Evolutionary conservation across 2,888 invertebrate genomes (phyloP), one percentile per base, ranked within the genome.

Genomic region (Meta bourneti): DNA sequence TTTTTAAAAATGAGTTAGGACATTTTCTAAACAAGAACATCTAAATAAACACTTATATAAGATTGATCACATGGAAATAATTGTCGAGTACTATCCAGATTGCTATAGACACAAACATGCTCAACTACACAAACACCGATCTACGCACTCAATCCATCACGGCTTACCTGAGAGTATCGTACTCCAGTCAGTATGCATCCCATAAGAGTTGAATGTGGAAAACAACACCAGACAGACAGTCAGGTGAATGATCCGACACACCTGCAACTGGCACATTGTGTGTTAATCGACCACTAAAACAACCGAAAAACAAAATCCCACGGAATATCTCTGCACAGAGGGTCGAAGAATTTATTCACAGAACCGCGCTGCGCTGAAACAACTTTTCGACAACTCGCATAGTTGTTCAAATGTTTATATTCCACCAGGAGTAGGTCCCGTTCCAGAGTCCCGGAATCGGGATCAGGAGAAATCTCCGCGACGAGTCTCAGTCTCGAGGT

Each of bases 111-210:
- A 34, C 34, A 34, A 34, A 34, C 34, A 34, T 34, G 34, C 34
- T 34, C 34, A 34, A 34, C 4, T 34, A 34, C 34, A 34, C 34
- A 34, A n/a, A 34, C 34, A 34, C 34, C 34, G 4, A 34, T 34
- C 34, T 34, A 34, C 34, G 34, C 34, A 34, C 34, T 34, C 34
- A 34, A 34, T 34, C 34, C 34, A 4, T 34, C 4, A 34, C 6
- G 9, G 16, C 87, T 91, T 79, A 91, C 91, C 91, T 91, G 91
- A 91, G 34, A 91, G 91, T 79, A 87, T 91, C 34, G 91, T 91
- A 91, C 91, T 91, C 91, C 91, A 91, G 82, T 87, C 86, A 13
- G 86, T 87, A 49, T 87, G 87, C 78, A 91, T 87, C 87, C 87
- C 91, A 83, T 83, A 71, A 16, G 91, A 82, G 82, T 83, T 70